Conservation (phyloP, 1,140 invertebrate species). For the Drosophila neocordata region DNA sequence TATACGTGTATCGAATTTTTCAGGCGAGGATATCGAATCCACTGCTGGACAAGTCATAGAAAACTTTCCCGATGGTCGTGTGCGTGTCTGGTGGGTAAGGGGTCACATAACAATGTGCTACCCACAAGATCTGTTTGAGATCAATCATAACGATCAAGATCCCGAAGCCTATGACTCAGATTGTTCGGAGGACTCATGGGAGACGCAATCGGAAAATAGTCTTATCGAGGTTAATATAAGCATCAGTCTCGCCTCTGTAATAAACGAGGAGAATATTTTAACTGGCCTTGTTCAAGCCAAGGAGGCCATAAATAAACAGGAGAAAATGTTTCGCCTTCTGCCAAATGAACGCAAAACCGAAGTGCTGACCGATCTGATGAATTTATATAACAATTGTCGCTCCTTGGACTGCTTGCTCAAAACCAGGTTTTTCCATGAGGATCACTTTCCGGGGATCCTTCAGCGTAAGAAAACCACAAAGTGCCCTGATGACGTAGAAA, state of each 20-base stretch:
- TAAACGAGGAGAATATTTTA: constrained; percentile 86
- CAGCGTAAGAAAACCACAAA: constrained; percentile 1
- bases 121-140: constrained; percentile 91
- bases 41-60: constrained; percentile 95
- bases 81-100: constrained; percentile 94
- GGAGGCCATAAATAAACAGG: constrained; percentile 88
- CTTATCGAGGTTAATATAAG: constrained; percentile 67
- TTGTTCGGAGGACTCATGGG: constrained; percentile 88
- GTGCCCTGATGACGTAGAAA: background rate
- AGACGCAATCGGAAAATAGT: constrained; percentile 88
- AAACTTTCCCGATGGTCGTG: constrained; percentile 92
- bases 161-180: constrained; percentile 85
- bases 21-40: constrained; percentile 87
- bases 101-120: constrained; percentile 93
- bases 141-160: constrained; percentile 84
- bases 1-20: constrained; percentile 92
- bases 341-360: constrained; percentile 87
- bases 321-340: constrained; percentile 91
- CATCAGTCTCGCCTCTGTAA: constrained; percentile 4
- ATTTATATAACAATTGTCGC: constrained; percentile 93
- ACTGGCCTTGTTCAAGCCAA: constrained; percentile 89
- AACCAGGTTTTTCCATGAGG: constrained; percentile 92
- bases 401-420: constrained; percentile 93
- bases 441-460: constrained; percentile 67
- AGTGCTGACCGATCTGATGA: constrained; percentile 84